A percentile compares a stretch with the other conserved stretches of the same genome.
These are phyloP conservation scores for Temnothorax longispinosus DNA, from an alignment of 1,140 invertebrate genomes.

Conservation along the genomic window DNA sequence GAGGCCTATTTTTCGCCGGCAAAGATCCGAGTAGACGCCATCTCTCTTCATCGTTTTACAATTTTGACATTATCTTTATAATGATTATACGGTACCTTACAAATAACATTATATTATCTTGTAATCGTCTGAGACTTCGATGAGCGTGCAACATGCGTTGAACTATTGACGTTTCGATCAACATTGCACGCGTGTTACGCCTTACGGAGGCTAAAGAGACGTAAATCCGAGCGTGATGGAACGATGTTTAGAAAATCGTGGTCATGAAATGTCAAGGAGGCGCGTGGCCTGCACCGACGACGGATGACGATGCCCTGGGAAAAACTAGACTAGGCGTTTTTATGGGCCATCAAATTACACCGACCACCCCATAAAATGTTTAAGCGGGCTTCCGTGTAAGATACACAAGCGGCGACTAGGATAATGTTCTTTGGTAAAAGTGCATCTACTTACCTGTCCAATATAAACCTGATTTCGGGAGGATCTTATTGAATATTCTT, in stretches of 20 bases:
- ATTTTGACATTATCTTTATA: conserved; percentile 1
- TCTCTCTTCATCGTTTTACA: background rate
- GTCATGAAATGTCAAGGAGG: conserved; percentile 73
- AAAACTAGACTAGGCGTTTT: conserved; percentile 86
- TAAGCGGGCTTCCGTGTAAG: conserved; percentile 84
- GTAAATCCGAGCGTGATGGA: conserved; percentile 65
- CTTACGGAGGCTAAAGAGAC: conserved; percentile 58
- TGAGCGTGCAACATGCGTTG: background rate
- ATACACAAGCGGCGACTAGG: conserved; percentile 75
- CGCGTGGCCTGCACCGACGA: conserved; percentile 75
- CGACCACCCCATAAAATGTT: conserved; percentile 86
- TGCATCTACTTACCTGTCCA: conserved; percentile 61
- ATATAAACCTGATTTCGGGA: background rate
- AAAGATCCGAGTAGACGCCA: background rate
- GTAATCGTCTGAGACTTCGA: background rate
- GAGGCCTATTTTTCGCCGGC: background rate
- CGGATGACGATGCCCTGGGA: conserved; percentile 80
- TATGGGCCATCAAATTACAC: conserved; percentile 86
- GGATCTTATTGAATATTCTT: background rate
- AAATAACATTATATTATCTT: background rate
- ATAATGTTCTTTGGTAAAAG: conserved; percentile 80
- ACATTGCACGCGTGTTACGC: conserved; percentile 23
- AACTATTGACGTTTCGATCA: background rate
- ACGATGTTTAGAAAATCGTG: conserved; percentile 76
- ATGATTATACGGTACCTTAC: background rate